Conservation (phyloP, 1,140 invertebrate species). For the Heliconius himera region DNA sequence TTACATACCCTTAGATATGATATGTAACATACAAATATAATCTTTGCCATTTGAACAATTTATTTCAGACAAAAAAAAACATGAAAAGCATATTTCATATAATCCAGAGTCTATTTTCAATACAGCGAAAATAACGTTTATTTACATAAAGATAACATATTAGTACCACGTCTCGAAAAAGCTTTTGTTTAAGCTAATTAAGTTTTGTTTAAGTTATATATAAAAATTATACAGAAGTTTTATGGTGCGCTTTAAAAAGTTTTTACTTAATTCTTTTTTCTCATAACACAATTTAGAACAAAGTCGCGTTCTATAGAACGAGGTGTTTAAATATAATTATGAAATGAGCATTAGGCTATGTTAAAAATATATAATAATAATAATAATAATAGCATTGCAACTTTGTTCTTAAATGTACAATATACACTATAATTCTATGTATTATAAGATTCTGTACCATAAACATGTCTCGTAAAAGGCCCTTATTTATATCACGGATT, state of each 20-base stretch:
- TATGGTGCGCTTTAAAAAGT: neutral
- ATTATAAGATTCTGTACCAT: neutral
- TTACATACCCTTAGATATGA: neutral
- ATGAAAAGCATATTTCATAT: neutral
- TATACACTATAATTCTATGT: neutral
- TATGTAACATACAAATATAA: too few species aligned
- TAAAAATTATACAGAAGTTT: neutral
- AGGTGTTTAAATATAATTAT: too few species aligned
- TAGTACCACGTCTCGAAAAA: slow-evolving; percentile 3
- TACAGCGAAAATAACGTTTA: neutral
- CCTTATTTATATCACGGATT: slow-evolving; percentile 11
- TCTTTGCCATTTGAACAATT: neutral
- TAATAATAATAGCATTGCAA: neutral
- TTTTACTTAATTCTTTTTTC: neutral
- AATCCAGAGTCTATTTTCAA: neutral
- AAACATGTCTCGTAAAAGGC: slow-evolving; percentile 11
- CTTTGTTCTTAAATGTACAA: slow-evolving; percentile 8
- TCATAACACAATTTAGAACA: neutral
- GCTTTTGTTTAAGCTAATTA: slow-evolving; percentile 7
- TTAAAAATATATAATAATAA: neutral
- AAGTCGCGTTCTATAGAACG: neutral
- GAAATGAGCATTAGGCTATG: neutral
- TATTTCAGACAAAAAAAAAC: neutral
- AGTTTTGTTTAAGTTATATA: neutral
- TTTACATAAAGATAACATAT: neutral